Evolutionary conservation across 2,888 invertebrate species (phyloP), one percentile per base, ranked within the genome.

Genomic region (Clivina fossor): DNA sequence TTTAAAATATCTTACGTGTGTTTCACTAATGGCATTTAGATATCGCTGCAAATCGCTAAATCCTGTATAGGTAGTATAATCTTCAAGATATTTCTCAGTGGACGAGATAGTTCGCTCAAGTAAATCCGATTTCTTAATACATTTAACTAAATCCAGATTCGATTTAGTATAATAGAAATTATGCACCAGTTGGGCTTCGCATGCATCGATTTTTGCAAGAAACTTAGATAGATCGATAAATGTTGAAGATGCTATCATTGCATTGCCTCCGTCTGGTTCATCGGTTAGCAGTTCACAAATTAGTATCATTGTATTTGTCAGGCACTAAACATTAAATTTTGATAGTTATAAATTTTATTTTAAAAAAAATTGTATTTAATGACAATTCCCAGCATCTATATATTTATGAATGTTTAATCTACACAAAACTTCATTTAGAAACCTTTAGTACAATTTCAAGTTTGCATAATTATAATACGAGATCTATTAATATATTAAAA

Each of bases 181-280:
- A 15, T 63, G 61, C 20, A 74, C 13, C 4, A 62, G 62, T 53
- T 70, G 71, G 2, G 65, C 66, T 9, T 69, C 68, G 0, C 80
- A 78, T 0, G 80, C 82, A 61, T 85, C 82, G 16, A 84, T 74
- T 1, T 63, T 61, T 0, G 84, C 84, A 32, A 85, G 65, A 60
- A 77, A 82, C 15, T 65, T 68, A 71, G 84, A 84, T 70, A 85
- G 77, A 28, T 74, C 74, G 43, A 82, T 43, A 65, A 89, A 88
- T 22, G 81, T 77, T 19, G 79, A 74, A 2, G 83, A 71, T 0
- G 86, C 81, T 33, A 93, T 84, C 63, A 86, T 83, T 0, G 89
- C 84, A 0, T 87, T 84, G 0, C 90, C 90, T 1, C 92, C 92
- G 56, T 91, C 91, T 0, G 90, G 87, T 66, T 92, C 91, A 59